Evolutionary conservation across 1,140 invertebrate genomes (phyloP).

Genomic region (Rhyacophila brunnea): DNA sequence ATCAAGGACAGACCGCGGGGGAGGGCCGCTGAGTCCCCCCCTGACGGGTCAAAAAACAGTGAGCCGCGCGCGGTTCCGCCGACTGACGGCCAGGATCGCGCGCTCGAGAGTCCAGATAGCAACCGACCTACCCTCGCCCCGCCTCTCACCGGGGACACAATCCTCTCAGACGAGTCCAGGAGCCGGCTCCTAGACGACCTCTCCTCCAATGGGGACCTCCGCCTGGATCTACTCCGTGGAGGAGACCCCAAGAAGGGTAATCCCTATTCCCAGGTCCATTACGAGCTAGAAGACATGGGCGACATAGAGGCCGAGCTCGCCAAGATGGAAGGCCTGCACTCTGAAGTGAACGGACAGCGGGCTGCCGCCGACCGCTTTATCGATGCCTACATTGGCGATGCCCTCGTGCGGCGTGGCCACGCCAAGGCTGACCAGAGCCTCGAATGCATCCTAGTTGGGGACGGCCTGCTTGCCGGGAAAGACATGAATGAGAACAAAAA

Average conservation of each 20-base stretch:
- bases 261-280: constrained; percentile 37
- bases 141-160: constrained; percentile 12
- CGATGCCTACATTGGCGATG: constrained; percentile 46
- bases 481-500: constrained; percentile 46
- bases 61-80: constrained; percentile 42
- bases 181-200: constrained; percentile 21
- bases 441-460: constrained; percentile 25
- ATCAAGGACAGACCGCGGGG: constrained; percentile 42
- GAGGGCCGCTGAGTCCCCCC: neutral
- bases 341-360: constrained; percentile 43
- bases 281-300: constrained; percentile 56
- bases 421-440: constrained; percentile 41
- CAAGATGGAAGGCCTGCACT: constrained; percentile 62
- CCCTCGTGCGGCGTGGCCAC: constrained; percentile 48
- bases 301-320: constrained; percentile 66
- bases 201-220: constrained; percentile 15
- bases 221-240: constrained; percentile 17
- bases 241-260: constrained; percentile 27
- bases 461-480: constrained; percentile 27
- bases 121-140: constrained; percentile 39
- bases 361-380: constrained; percentile 13
- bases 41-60: constrained; percentile 12
- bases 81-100: constrained; percentile 10
- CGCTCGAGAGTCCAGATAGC: constrained; percentile 9
- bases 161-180: constrained; percentile 18